Conservation (phyloP, 2,888 invertebrate genomes). For the Syrista parreyssii region DNA sequence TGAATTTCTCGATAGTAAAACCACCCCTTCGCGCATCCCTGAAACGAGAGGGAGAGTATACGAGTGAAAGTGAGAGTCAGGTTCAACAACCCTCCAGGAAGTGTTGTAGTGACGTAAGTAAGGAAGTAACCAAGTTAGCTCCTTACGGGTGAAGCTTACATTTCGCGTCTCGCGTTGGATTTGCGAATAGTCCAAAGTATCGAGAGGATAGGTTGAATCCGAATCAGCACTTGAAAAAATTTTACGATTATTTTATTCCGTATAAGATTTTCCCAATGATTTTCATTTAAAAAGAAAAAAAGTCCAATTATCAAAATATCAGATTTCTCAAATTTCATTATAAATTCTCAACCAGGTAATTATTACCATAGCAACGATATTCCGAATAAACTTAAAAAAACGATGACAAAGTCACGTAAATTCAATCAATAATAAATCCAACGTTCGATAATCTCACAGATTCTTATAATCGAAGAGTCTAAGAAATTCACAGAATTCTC, state of each 20-base stretch:
- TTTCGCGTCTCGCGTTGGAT: not conserved
- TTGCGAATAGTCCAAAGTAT: not conserved
- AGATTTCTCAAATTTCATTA: not conserved
- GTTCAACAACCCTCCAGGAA: constrained; percentile 15
- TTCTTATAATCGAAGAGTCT: not conserved
- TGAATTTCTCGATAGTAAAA: constrained; percentile 19
- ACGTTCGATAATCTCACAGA: not conserved
- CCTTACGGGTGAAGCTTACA: not conserved
- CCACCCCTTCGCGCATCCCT: constrained; percentile 4
- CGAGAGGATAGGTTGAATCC: not conserved
- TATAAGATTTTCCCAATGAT: not conserved
- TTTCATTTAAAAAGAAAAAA: too few relatives aligned
- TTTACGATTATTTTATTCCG: not conserved
- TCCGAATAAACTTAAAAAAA: not conserved
- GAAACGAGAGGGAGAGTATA: constrained; percentile 4
- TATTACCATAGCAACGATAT: too few relatives aligned
- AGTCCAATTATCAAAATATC: not conserved
- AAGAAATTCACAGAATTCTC: not conserved
- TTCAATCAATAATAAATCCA: not conserved
- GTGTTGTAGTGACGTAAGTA: not conserved
- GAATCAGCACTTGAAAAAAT: not conserved
- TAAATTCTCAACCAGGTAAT: too few relatives aligned
- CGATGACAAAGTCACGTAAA: not conserved
- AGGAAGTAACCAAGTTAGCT: not conserved
- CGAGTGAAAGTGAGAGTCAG: constrained; percentile 18